Evolutionary conservation across 2,113 vertebrate genomes (phyloP).

Genomic region (Phylloscopus whistleri): DNA sequence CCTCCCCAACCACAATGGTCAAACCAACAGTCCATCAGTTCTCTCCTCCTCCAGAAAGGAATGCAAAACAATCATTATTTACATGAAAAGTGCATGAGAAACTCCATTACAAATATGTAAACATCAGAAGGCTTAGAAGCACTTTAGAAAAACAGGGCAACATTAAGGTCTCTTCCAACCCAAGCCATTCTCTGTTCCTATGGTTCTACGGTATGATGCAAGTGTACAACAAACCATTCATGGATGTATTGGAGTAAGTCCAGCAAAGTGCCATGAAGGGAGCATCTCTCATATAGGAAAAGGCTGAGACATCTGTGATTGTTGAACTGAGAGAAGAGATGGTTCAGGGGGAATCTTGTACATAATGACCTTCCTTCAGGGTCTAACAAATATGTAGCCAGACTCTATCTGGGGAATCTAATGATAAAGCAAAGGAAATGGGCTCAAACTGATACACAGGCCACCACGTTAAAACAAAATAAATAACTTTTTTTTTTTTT

Average conservation of each 20-base stretch:
- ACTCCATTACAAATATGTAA: too few relatives aligned
- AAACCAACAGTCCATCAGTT: too few relatives aligned
- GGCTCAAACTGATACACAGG: neutral
- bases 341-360: fast-evolving
- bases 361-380: fast-evolving
- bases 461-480: neutral
- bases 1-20: too few relatives aligned
- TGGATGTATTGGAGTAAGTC: too few relatives aligned
- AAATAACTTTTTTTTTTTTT: neutral
- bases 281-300: neutral
- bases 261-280: neutral
- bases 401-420: neutral
- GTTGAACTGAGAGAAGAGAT: neutral
- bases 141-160: too few relatives aligned
- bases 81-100: too few relatives aligned
- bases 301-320: neutral
- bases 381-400: neutral
- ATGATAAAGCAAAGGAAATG: neutral
- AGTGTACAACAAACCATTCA: neutral
- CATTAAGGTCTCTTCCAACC: neutral
- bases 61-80: too few relatives aligned
- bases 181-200: neutral
- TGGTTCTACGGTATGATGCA: fast-evolving
- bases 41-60: too few relatives aligned
- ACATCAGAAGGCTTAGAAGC: too few relatives aligned